phyloP scores from a whole-genome alignment of 2,888 invertebrate species.

The Tipula vernalis region DNA sequence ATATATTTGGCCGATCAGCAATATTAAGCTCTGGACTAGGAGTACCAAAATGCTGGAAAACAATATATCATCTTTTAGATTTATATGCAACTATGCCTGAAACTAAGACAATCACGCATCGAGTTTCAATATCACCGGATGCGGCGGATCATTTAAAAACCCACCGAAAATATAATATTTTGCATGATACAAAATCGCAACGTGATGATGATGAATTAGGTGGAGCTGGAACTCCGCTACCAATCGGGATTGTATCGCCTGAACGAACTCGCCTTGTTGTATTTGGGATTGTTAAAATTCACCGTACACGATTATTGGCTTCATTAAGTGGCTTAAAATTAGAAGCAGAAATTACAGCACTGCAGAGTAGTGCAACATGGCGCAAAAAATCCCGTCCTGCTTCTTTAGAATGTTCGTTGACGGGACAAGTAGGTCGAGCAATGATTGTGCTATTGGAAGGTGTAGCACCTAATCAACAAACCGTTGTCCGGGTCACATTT shows the following conservation, averaged over 20 bases:
- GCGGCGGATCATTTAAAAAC: slow-evolving; percentile 56
- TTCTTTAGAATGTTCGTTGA: slow-evolving; percentile 63
- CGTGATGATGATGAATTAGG: slow-evolving; percentile 37
- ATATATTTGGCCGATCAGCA: slow-evolving; percentile 22
- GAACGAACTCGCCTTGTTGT: slow-evolving; percentile 67
- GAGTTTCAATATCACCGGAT: slow-evolving; percentile 58
- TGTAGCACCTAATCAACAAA: slow-evolving; percentile 79
- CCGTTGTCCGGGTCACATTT: slow-evolving; percentile 85
- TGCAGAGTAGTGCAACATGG: slow-evolving; percentile 84
- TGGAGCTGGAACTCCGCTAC: slow-evolving; percentile 30
- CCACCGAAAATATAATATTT: slow-evolving; percentile 42
- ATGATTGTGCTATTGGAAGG: slow-evolving; percentile 89
- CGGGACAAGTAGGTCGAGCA: slow-evolving; percentile 81
- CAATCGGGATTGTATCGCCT: slow-evolving; percentile 29
- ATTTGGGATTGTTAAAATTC: slow-evolving; percentile 78
- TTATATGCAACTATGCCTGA: slow-evolving; percentile 91
- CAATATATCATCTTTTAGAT: slow-evolving; percentile 82
- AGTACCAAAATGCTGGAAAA: slow-evolving; percentile 82
- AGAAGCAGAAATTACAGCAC: slow-evolving; percentile 84
- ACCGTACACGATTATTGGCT: slow-evolving; percentile 72
- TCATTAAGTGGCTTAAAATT: slow-evolving; percentile 81
- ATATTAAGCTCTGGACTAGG: slow-evolving; percentile 30
- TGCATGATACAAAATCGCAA: slow-evolving; percentile 41
- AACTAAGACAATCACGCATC: slow-evolving; percentile 78
- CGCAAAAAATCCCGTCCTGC: slow-evolving; percentile 68